Base-by-base conservation (phyloP, 2,113 vertebrate species). In the Sorex araneus region DNA sequence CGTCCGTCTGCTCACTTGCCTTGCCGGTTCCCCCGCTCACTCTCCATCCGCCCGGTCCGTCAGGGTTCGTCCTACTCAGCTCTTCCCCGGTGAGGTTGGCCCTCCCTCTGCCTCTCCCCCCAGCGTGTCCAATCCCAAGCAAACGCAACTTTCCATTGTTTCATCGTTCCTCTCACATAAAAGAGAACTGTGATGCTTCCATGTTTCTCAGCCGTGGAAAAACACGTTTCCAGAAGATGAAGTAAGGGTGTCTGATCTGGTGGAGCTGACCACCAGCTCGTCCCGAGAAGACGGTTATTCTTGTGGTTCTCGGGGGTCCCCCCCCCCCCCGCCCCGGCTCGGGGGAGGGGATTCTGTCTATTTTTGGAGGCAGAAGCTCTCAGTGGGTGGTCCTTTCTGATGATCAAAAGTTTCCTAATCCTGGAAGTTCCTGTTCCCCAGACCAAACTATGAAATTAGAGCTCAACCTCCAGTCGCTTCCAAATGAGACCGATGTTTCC, bases 401-500 rank as follows among this genome's bases (percentile, higher is more conserved):
- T 95, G 73, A 86, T 89, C 86, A 94, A 93, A 50, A 88, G 78
- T 92, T 96, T 95, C 79, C 80, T 92, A 94, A 96, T 96, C 94
- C 76, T 95, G 80, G n/a, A 95, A 95, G 67, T 95, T 96, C 81
- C 93, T 87, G 91, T 94, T 95, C 90, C 95, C 64, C 67, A 94
- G 77, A 90, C 88, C 86, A 84, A 96, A 87, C 63, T 95, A 82
- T 92, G 84, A 93, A 93, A 94, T 95, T 89, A 66, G 88, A 90
- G 92, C 92, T 95, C 81, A 94, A 94, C 67, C 69, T 83, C 80
- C 92, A 63, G 66, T 89, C 77, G 93, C 91, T 96, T 92, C 96
- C 94, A 96, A 95, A 50, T 78, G 16, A 95, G 57, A 91, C 96
- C 96, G 95, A 94, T 97, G 96, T 97, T 96, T 94, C 87, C 84